Evolutionary conservation across 2,888 invertebrate genomes (phyloP), one percentile per base, ranked within the genome.

Genomic region (Pristionchus mayeri): DNA sequence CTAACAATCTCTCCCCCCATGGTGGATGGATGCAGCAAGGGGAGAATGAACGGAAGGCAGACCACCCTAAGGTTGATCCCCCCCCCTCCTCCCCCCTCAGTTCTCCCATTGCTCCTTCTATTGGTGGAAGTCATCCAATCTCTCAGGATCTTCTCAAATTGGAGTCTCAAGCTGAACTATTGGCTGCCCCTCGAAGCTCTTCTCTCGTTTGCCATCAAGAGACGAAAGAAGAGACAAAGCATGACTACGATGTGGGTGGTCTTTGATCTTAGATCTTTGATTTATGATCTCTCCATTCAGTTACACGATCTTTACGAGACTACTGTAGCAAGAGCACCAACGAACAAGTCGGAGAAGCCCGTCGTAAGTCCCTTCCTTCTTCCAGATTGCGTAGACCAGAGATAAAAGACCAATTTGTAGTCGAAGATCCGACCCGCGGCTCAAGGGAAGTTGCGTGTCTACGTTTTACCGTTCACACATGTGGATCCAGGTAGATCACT

Each of bases 391-490:
- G 7, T 18, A 6, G 27, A n/a, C n/a, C n/a, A 57, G 34, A 80
- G 37, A 54, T 50, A 18, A 78, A 78, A 78, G 27, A 34, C 30
- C 76, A 78, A 27, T 40, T 50, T 78, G 11, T n/a, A 60, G 76
- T 24, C 85, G 2, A 4, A n/a, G 3, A 21, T 44, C 3, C 80
- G 81, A 18, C 75, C 75, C 18, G 54, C 54, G 2, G 52, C 84
- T 7, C 80, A 24, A 24, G 86, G 85, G 21, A 90, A 90, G 67
- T 57, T 89, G 54, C 85, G 87, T 84, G 90, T 90, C 13, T 88
- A 88, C 67, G 86, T 90, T 9, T 85, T 90, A 11, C 90, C 90
- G 13, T 89, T 90, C 82, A 88, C 89, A 7, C 90, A 90, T 84
- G 90, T 90, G 7, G 90, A 90, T 86, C 90, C 90, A 79, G 90